Evolutionary conservation across 2,888 invertebrate species (phyloP), one percentile per base, ranked within the genome.

Genomic region (Tipula vernalis): DNA sequence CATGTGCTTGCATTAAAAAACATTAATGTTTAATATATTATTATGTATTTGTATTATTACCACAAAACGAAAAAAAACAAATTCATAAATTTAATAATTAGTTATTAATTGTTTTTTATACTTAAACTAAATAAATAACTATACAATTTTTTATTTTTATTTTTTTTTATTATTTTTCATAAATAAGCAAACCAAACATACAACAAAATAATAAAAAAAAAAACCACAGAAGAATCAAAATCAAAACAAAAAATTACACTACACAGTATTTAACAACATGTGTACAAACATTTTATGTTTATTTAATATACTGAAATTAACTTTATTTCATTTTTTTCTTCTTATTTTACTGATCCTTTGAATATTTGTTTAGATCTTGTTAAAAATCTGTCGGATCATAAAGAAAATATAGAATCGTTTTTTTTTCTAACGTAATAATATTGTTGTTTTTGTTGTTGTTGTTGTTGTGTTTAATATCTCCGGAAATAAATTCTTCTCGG

Each of bases 211-310:
- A 71, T 84, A 84, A 39, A 36, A 51, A 84, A 18, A 18, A 85
- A 85, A 85, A 85, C 85, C 85, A 85, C 85, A 85, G 18, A 42
- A 85, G 18, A 85, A 85, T 41, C 39, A 42, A 85, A 39, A 85
- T 85, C 83, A 83, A 83, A 83, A 83, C 83, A 83, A 83, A 83
- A 83, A 84, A 84, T 84, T 84, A 84, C 41, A 84, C 41, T 84
- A 84, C 41, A 39, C 36, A 84, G 41, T 84, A 84, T 85, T 42
- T 42, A 85, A 85, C 39, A 85, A 85, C 85, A 85, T 85, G 85
- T 85, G 85, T 85, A 85, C 85, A 85, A 85, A 85, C 85, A 85
- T 85, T 85, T 84, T 85, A 85, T 85, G 85, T 85, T 85, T 85
- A 85, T 85, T 85, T 85, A 85, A 85, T 85, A 85, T 42, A 85